Base-by-base conservation (phyloP, 2,888 invertebrate genomes). In the Pristionchus japonicus region DNA sequence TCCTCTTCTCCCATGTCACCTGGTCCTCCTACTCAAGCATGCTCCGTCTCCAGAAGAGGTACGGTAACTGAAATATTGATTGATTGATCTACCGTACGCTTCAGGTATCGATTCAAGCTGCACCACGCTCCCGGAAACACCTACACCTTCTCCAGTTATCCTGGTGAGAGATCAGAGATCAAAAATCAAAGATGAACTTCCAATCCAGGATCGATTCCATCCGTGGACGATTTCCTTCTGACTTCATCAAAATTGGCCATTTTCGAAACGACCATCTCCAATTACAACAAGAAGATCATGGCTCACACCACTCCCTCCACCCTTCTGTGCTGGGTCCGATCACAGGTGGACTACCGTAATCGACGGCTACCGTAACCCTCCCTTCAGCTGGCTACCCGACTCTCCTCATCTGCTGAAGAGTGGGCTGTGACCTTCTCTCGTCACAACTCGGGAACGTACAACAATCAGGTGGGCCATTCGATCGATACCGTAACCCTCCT, bases 381-480 rank as follows among this genome's bases (percentile, higher is more conserved):
- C n/a, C 23, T 70, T 2, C 11, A 86, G 90, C 74, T 90, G 27
- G 91, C 92, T 15, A 90, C 91, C 80, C 89, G 92, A 11, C 90
- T 90, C 23, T 89, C 92, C 0, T 90, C 91, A 0, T 89, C 90
- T 20, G 90, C 89, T 40, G 85, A 89, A 1, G 89, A 92, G 80
- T 92, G 92, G 92, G 92, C 92, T 4, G 89, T 90, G 77, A 90
- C 90, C 27, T 92, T 97, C 93, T 96, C 96, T 0, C 95, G 95
- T 23, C 96, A 96, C 94, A 97, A 97, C 95, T 97, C 97, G 64
- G 97, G 96, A 27, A 97, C 97, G 70, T 96, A 97, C 88, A 97
- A 97, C 94, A 97, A 97, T 93, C 97, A 98, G 94, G 86, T 70
- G 34, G 17, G 57, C 34, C 23, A 23, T 27, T 47, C 77, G 64